A percentile compares a stretch with the other conserved stretches of the same genome.
These are phyloP conservation scores for Petroica traversi DNA, from an alignment of 2,113 vertebrate species.

Conservation along the genomic window DNA sequence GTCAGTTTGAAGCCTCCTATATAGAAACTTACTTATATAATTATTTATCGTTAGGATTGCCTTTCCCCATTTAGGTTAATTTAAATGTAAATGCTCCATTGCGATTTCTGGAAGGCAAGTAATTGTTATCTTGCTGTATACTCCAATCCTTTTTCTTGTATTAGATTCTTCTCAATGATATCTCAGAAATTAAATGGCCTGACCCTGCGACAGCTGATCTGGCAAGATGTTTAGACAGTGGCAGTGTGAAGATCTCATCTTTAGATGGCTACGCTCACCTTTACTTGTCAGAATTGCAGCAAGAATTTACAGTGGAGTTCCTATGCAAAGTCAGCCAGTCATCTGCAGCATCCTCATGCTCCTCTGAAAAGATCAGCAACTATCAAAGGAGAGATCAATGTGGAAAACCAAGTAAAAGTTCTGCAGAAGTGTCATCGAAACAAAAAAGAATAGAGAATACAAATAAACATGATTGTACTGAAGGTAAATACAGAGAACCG, in stretches of 20 bases:
- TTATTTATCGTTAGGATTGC: not conserved
- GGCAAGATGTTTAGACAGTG: conserved; percentile 33
- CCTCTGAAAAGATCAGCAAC: conserved; percentile 3
- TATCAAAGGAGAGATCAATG: not conserved
- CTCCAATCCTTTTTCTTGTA: not conserved
- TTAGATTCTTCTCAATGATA: conserved; percentile 73
- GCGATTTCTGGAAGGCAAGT: not conserved
- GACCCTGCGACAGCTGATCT: not conserved
- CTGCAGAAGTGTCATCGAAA: not conserved
- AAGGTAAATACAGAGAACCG: not conserved
- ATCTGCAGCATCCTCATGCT: not conserved
- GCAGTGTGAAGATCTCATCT: conserved; percentile 74
- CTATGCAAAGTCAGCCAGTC: conserved; percentile 81
- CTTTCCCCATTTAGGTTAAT: not conserved
- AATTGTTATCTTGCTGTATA: not conserved
- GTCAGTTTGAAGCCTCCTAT: not conserved
- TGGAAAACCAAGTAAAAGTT: not conserved
- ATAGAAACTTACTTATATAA: not conserved
- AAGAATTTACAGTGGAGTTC: conserved; percentile 84
- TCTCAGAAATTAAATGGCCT: conserved; percentile 81
- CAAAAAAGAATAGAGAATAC: not conserved
- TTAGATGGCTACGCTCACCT: conserved; percentile 79
- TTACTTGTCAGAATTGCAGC: conserved; percentile 74
- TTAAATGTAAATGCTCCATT: not conserved
- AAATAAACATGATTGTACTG: not conserved